Base-by-base conservation (phyloP, 2,797 vertebrate species). In the Oryzias sinensis region DNA sequence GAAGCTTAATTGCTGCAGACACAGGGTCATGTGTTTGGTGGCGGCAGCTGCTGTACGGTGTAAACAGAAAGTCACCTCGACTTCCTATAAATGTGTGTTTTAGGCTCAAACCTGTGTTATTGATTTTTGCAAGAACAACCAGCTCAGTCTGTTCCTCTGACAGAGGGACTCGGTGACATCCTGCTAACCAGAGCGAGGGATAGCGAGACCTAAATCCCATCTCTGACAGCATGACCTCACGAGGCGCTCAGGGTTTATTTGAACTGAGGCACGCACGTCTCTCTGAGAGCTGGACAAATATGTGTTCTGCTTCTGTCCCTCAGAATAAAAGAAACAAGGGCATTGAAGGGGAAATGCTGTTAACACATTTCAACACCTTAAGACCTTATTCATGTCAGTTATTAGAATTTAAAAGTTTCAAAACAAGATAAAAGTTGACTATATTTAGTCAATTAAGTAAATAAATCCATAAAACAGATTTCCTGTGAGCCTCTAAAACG, bases 181-280 rank as follows among this genome's bases (percentile, higher is more conserved):
- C 33, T 37, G 33, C 8, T 3, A 4, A 37, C 9, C 33, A 66
- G 56, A 33, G 52, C 41, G 62, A 43, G 65, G 76, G 42, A 70
- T 77, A 16, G n/a, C 49, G 46, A 59, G 59, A 77, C 18, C 48
- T 37, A 53, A 43, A 14, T 18, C 48, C 22, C 14, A 29, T 50
- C 60, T 43, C 66, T 71, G 43, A 33, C 62, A 69, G 62, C 62
- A 49, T 75, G 61, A 41, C 56, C 44, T 51, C 41, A 47, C 48
- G 55, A 57, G 15, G 13, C 14, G n/a, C 27, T n/a, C 22, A 1
- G 17, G 43, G 52, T 70, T 61, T 71, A 79, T 80, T 85, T 80
- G 76, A 87, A 84, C 58, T 67, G 52, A 86, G 79, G 85, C 72
- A 58, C 48, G 29, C 40, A 51, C 6, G 27, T 54, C 51, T 27